Base-by-base conservation (phyloP, 1,140 invertebrate species). In the Contarinia nasturtii region DNA sequence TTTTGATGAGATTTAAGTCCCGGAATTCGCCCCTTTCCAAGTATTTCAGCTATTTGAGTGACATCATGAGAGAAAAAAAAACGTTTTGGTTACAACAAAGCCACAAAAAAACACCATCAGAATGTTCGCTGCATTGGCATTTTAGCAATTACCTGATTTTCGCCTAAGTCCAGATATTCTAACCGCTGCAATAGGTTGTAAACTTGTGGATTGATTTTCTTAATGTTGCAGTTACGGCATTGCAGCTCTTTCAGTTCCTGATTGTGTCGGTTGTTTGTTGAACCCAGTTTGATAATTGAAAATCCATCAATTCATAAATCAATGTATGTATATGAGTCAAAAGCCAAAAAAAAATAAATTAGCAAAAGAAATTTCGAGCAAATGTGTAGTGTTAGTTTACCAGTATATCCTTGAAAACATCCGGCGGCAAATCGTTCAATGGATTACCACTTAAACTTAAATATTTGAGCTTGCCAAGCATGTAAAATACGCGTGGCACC, bases 381-480 rank as follows among this genome's bases (percentile, higher is more conserved):
- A n/a, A n/a, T 27, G 27, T 27, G 27, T 10, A 27, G 10, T 27
- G 18, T 27, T 3, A 27, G 10, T 61, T 60, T 63, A 75, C 72
- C 65, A 70, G 63, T 33, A 86, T 74, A 64, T 86, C 81, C 55
- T 77, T 76, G 60, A 86, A 85, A 19, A 82, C 77, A 65, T 82
- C 80, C 10, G 80, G 75, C 58, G 76, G 74, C 46, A 86, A 67
- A 54, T 80, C 76, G 40, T 67, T 61, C 18, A 84, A 60, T 46
- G 75, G 74, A 67, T 88, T 88, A 49, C 75, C 70, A 58, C 78
- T 83, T 37, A 88, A 62, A 64, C 85, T 79, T 46, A 88, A 65
- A 51, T 72, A 64, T 51, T 70, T 68, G 37, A 88, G 67, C 57
- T 79, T 80, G 38, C 66, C 63, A 33, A 82, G 60, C 56, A 71